These are phyloP conservation scores for Antedon mediterranea DNA, from an alignment of 53 echinoderm and acorn worm species.

Conservation along the genomic window DNA sequence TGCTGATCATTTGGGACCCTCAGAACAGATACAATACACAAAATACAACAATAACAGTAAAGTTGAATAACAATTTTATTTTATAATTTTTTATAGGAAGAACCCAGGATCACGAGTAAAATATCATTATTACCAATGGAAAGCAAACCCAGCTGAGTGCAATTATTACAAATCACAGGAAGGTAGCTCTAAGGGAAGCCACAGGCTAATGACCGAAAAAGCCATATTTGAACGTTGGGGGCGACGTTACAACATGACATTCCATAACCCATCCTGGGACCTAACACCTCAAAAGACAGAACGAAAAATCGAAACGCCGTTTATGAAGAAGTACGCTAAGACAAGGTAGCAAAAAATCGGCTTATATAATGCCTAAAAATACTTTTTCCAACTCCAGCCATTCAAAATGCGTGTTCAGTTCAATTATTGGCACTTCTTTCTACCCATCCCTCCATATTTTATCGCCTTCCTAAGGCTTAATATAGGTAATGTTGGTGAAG, in stretches of 20 bases:
- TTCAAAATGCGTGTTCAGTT: too few species aligned
- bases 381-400: too few species aligned
- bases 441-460: too few species aligned
- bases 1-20: too few species aligned
- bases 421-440: too few species aligned
- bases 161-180: slow-evolving; percentile 76
- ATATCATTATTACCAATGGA: slow-evolving; percentile 88
- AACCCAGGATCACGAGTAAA: slow-evolving; percentile 49
- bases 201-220: slow-evolving; percentile 89
- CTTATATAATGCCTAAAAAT: too few species aligned
- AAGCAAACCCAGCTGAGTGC: slow-evolving; percentile 73
- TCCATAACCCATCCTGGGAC: slow-evolving; percentile 80
- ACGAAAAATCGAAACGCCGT: slow-evolving; percentile 55
- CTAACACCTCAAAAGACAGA: not conserved
- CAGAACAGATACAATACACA: too few species aligned
- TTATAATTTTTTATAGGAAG: slow-evolving; percentile 14
- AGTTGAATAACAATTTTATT: too few species aligned
- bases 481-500: too few species aligned
- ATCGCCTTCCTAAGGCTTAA: too few species aligned
- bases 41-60: too few species aligned
- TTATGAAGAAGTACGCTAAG: slow-evolving; percentile 20
- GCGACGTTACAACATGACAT: slow-evolving; percentile 66
- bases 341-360: not conserved
- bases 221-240: slow-evolving; percentile 92
- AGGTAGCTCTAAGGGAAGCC: slow-evolving; percentile 52